Conservation (phyloP, 1,140 invertebrate species). For the Ostrea edulis region DNA sequence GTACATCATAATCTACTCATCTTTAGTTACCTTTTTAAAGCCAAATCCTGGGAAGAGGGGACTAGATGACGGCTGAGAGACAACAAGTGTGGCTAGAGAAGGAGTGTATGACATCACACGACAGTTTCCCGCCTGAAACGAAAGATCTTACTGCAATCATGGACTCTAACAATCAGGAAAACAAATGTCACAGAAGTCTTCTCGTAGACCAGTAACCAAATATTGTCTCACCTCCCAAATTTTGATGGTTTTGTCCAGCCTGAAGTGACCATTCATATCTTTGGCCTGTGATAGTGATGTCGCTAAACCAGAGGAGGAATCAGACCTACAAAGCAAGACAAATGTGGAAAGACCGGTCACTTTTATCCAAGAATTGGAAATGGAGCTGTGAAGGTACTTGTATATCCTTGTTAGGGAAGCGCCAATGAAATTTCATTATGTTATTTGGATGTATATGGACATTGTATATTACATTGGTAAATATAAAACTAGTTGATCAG, state of each 20-base stretch:
- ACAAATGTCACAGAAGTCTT: too few relatives aligned
- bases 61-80: constrained; percentile 87
- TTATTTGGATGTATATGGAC: too few relatives aligned
- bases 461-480: too few relatives aligned
- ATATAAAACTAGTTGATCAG: too few relatives aligned
- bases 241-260: constrained; percentile 68
- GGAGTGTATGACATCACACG: constrained; percentile 87
- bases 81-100: constrained; percentile 83
- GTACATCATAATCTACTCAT: not conserved
- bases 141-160: not conserved
- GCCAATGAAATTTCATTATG: too few relatives aligned
- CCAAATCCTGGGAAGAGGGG: constrained; percentile 87
- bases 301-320: not conserved
- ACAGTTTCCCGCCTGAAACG: constrained; percentile 82
- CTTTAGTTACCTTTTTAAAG: constrained; percentile 83
- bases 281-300: not conserved
- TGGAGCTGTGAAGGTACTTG: too few relatives aligned
- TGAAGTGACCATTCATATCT: constrained; percentile 57
- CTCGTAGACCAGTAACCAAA: not conserved
- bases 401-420: too few relatives aligned
- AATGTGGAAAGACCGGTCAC: too few relatives aligned
- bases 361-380: too few relatives aligned
- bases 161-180: not conserved
- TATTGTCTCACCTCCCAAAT: constrained; percentile 68
- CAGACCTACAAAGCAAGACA: not conserved